Base-by-base conservation (phyloP, 2,113 vertebrate genomes). In the Campylorhamphus procurvoides region DNA sequence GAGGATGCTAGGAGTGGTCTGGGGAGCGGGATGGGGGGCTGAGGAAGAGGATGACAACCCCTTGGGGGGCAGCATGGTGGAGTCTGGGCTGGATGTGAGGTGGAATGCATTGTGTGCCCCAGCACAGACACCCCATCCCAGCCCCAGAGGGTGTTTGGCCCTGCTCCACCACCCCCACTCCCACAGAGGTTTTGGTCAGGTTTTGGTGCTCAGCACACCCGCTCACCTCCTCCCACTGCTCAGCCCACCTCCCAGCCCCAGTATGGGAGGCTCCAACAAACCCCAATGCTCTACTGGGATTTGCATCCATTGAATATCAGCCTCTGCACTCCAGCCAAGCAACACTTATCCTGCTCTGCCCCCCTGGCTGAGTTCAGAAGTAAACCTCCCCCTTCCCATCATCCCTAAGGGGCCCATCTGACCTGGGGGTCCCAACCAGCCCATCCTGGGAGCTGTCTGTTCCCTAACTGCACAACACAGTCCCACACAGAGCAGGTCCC, bases 81-180 rank as follows among this genome's bases (percentile, higher is more conserved):
- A 60, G 63, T n/a, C n/a, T 39, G 47, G 15, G 58, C 73, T 90
- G 50, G 14, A 12, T 9, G 42, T 37, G 7, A 59, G 50, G 33
- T 52, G 46, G 59, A 64, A 88, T 13, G 15, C 15, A 3, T 19
- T 85, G 47, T 25, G 29, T 39, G 60, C 6, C 18, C 17, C 1
- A 1, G 50, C 59, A 59, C 50, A 52, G 46, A 50, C 6, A 15
- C 2, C 20, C 35, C 63, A 17, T 11, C 14, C 5, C 49, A 42
- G 59, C 3, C 33, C 39, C 31, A 4, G 5, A 18, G 6, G 29
- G 28, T 16, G 22, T 67, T 62, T 52, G 31, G 7, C 37, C 18
- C 22, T 2, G 0, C 10, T 52, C 23, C 5, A 4, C 17, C 5
- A 2, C 3, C 29, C 31, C 11, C 5, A 3, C 5, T 49, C 58